Evolutionary conservation across 2,113 vertebrate genomes (phyloP).

Genomic region (Lepus timidus): DNA sequence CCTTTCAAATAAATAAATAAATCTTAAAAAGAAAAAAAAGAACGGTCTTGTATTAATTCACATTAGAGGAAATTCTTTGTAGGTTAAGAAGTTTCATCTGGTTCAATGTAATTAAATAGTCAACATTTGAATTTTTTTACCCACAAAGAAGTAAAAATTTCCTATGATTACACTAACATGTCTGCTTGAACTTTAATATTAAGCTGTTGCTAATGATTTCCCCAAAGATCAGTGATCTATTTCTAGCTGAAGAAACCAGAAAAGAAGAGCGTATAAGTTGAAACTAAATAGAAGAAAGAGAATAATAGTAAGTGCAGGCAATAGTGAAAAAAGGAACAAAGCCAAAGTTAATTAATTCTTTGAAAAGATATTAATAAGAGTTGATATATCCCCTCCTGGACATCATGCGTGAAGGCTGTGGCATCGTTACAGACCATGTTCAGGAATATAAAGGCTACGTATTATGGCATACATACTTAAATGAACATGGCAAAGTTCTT

Average conservation of each 20-base stretch:
- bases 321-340: neutral
- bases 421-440: neutral
- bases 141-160: neutral
- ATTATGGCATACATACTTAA: too few species aligned
- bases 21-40: too few species aligned
- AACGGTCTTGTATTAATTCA: too few species aligned
- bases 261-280: neutral
- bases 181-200: too few species aligned
- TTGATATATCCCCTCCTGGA: neutral
- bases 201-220: too few species aligned
- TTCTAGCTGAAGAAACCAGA: too few species aligned
- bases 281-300: neutral
- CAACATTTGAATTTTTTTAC: neutral
- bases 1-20: too few species aligned
- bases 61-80: too few species aligned
- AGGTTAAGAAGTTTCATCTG: too few species aligned
- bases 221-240: too few species aligned
- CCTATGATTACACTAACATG: neutral
- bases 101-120: too few species aligned
- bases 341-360: neutral
- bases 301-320: neutral
- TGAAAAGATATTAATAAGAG: neutral
- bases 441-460: too few species aligned
- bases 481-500: neutral
- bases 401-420: neutral